These are phyloP conservation scores for Eupeodes luniger DNA, from an alignment of 2,888 invertebrate genomes.

Conservation along the genomic window DNA sequence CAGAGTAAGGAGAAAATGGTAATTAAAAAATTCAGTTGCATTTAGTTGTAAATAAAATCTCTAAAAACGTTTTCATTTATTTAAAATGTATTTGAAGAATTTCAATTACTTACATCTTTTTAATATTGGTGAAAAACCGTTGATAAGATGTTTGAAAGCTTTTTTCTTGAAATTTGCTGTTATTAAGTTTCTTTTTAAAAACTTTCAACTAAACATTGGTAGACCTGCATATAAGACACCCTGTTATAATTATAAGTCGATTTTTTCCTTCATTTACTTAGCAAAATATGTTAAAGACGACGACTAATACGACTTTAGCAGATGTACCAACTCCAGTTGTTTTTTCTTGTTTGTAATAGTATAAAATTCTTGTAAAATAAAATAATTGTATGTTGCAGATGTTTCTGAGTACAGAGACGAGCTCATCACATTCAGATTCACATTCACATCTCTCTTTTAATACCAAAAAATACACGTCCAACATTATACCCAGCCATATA, in stretches of 20 bases:
- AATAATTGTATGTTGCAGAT: constrained; percentile 38
- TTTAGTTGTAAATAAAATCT: too few relatives aligned
- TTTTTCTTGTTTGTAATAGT: background rate
- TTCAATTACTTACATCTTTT: too few relatives aligned
- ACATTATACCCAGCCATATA: constrained; percentile 21
- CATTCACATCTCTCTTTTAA: background rate
- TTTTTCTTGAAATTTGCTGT: too few relatives aligned
- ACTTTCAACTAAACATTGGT: too few relatives aligned
- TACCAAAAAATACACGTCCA: background rate
- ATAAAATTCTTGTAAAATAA: constrained; percentile 23
- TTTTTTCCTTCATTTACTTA: background rate
- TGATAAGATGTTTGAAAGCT: too few relatives aligned
- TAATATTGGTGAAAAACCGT: too few relatives aligned
- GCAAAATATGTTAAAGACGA: constrained; percentile 15
- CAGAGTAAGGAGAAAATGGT: too few relatives aligned
- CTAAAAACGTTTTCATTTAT: too few relatives aligned
- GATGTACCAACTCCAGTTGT: background rate
- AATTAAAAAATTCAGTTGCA: too few relatives aligned
- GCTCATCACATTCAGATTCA: constrained; percentile 7
- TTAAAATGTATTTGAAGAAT: too few relatives aligned
- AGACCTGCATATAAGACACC: background rate
- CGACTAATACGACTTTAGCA: too few relatives aligned
- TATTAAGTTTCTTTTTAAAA: too few relatives aligned
- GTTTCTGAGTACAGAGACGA: background rate
- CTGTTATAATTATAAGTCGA: background rate